Evolutionary conservation across 1,140 invertebrate genomes (phyloP).

Genomic region (Micrasema minimum): DNA sequence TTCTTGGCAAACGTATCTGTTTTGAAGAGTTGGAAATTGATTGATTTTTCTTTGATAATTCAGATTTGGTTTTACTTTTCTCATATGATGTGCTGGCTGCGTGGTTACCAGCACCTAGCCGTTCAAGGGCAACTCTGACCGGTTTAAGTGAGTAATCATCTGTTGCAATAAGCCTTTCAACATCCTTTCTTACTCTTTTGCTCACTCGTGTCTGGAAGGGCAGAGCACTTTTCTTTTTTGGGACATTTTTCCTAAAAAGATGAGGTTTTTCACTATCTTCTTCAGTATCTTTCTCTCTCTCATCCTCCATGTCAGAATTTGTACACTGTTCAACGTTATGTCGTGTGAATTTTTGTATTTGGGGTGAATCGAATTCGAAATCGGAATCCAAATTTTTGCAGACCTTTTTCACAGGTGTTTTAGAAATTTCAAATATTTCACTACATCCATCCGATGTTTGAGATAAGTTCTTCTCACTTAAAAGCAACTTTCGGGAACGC

Average conservation of each 20-base stretch:
- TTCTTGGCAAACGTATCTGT: too few relatives aligned
- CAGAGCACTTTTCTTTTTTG: slow-evolving; percentile 11
- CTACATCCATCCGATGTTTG: slow-evolving; percentile 11
- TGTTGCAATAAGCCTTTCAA: background rate
- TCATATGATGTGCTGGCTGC: too few relatives aligned
- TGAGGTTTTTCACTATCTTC: slow-evolving; percentile 4
- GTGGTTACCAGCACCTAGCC: too few relatives aligned
- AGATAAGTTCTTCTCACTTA: slow-evolving; percentile 7
- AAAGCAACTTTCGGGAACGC: slow-evolving; percentile 17
- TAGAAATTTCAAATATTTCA: slow-evolving; percentile 4
- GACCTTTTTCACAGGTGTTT: slow-evolving; percentile 1
- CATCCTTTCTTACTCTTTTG: slow-evolving; percentile 7
- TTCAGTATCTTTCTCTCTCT: slow-evolving; percentile 12
- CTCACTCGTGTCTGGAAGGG: slow-evolving; percentile 11
- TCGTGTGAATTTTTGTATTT: slow-evolving; percentile 19
- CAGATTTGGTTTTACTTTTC: too few relatives aligned
- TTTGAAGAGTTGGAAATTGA: too few relatives aligned
- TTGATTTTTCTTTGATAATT: too few relatives aligned
- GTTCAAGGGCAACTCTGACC: too few relatives aligned
- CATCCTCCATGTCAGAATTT: slow-evolving; percentile 20
- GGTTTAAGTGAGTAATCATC: too few relatives aligned
- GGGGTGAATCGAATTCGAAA: slow-evolving; percentile 28
- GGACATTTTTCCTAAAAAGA: slow-evolving; percentile 7
- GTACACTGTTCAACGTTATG: background rate
- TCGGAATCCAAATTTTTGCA: slow-evolving; percentile 12